phyloP scores from a whole-genome alignment of 2,797 vertebrate species.

The Myoxocephalus aenaeus region DNA sequence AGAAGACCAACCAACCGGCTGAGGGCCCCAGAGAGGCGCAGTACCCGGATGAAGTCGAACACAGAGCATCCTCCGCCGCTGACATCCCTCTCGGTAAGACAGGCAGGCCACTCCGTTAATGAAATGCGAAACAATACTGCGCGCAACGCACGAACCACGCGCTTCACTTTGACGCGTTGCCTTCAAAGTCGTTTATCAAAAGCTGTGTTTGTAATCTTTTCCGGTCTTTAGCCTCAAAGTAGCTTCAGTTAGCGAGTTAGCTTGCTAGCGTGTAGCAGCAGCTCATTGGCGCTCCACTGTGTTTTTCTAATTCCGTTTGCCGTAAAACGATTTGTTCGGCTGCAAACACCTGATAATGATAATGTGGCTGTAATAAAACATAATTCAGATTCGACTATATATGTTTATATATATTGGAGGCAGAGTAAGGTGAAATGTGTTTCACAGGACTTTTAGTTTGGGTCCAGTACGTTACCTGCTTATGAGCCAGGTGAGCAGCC shows the following conservation, averaged over 20 bases:
- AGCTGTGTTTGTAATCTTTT: rapidly evolving
- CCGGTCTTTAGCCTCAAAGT: neutral
- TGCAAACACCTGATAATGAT: neutral
- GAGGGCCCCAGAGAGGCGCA: neutral
- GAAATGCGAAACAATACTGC: neutral
- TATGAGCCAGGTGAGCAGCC: neutral
- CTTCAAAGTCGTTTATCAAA: neutral
- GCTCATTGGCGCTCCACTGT: constrained; percentile 16
- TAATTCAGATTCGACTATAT: neutral
- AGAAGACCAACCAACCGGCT: constrained; percentile 54
- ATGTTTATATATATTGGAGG: neutral
- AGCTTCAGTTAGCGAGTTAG: constrained; percentile 45
- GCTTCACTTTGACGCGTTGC: rapidly evolving
- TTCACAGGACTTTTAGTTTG: neutral
- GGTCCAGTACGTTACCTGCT: neutral
- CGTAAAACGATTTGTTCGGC: neutral
- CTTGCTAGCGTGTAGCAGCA: constrained; percentile 25
- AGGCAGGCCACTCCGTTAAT: neutral
- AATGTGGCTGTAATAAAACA: neutral
- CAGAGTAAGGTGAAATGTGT: neutral
- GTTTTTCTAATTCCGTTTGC: neutral
- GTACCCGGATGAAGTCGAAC: constrained; percentile 22
- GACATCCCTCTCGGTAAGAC: constrained; percentile 36
- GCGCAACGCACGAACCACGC: rapidly evolving
- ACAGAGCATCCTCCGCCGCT: constrained; percentile 52